A percentile compares a stretch with the other conserved stretches of the same genome.
Conservation (phyloP, 2,888 invertebrate species). For the Hesperia comma region DNA sequence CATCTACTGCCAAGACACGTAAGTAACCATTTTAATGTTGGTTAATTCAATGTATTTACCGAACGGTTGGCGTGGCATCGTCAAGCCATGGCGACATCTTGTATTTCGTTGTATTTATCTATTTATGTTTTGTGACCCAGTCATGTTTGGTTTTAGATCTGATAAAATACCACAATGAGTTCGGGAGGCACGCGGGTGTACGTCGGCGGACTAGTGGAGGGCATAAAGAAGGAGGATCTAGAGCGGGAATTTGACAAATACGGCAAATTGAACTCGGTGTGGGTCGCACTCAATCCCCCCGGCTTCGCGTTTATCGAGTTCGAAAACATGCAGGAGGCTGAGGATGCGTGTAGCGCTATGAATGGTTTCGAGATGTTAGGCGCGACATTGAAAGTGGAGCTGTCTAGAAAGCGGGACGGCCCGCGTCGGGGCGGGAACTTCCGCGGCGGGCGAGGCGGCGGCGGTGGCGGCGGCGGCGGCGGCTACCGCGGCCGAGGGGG, state of each 20-base stretch:
- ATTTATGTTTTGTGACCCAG: conserved; percentile 51
- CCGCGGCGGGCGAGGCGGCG: conserved; percentile 79
- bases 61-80: conserved; percentile 75
- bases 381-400: conserved; percentile 93
- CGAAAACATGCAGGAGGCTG: conserved; percentile 93
- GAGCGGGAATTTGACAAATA: conserved; percentile 96
- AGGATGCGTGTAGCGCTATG: conserved; percentile 93
- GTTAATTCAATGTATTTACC: conserved; percentile 42
- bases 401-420: conserved; percentile 91
- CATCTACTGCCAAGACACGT: conserved; percentile 62
- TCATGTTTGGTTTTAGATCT: conserved; percentile 46
- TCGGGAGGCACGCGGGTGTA: conserved; percentile 90
- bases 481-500: conserved; percentile 75
- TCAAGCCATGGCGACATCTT: conserved; percentile 76
- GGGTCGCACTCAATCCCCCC: conserved; percentile 97
- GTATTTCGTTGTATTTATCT: conserved; percentile 78
- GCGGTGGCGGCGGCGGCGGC: conserved; percentile 76
- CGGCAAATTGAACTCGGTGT: conserved; percentile 95
- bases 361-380: conserved; percentile 95
- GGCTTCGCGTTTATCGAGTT: conserved; percentile 98
- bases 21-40: conserved; percentile 55
- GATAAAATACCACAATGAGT: conserved; percentile 63
- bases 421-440: conserved; percentile 86
- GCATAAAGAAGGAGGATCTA: conserved; percentile 95
- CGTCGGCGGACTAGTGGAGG: conserved; percentile 94